Evolutionary conservation across 1,140 invertebrate species (phyloP), one percentile per base, ranked within the genome.

Genomic region (Diabrotica undecimpunctata): DNA sequence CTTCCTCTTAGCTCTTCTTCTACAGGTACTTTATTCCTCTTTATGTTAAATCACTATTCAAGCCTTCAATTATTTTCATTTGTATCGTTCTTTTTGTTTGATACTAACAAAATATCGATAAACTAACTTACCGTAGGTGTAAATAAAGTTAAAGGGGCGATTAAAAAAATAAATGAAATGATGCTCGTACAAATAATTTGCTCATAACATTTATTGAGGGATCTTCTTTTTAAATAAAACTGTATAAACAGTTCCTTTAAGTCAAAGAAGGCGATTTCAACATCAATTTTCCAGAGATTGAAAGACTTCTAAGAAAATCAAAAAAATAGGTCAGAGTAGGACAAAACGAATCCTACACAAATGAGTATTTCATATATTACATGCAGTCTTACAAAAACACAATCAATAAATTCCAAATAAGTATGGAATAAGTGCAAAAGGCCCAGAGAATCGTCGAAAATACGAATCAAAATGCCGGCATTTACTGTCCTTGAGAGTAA

Each of bases 351-450:
- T 25, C 61, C 61, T 54, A 62, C 65, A 56, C 64, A 58, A 58
- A 66, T 66, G 65, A 66, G 65, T 66, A 66, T 66, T 66, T 62
- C 54, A 62, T 52, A 62, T 52, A 62, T 62, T 62, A 62, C 61
- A 62, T 62, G 61, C 65, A 66, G 65, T 66, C 65, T 66, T 66
- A 56, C 51, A 66, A 66, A 62, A 57, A 66, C 61, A 56, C 60
- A 61, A 66, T 54, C 61, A 62, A 41, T 35, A 46, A 62, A 37
- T 65, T 54, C 51, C 53, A 61, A 53, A 1, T 12, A 13, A 41
- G 10, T 37, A 41, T 62, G 55, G 55, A 61, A 66, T 66, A 66
- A 66, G 65, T 66, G 65, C 65, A 62, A 66, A 62, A 58, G 65
- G 60, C 65, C 64, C 37, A 66, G 38, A 10, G 57, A 46, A 58